These are phyloP conservation scores for Bagarius yarrelli DNA, from an alignment of 2,113 vertebrate species.

Conservation along the genomic window DNA sequence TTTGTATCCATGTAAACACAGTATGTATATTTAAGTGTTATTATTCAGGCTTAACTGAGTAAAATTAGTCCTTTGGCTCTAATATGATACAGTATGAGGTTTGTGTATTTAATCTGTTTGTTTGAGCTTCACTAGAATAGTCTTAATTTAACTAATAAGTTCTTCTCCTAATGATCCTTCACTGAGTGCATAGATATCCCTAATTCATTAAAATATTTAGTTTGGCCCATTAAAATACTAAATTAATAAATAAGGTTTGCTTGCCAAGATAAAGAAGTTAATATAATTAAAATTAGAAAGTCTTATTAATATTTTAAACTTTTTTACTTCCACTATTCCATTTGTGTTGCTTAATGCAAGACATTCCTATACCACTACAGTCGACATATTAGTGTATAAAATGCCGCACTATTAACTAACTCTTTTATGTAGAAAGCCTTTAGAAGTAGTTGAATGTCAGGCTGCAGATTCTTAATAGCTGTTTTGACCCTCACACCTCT, in stretches of 20 bases:
- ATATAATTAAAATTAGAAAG: neutral
- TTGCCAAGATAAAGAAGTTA: neutral
- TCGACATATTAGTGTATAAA: neutral
- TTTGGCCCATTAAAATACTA: neutral
- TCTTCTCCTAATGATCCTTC: conserved; percentile 9
- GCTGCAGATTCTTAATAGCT: conserved; percentile 37
- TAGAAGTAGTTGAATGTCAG: conserved; percentile 6
- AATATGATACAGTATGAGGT: neutral
- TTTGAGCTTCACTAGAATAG: neutral
- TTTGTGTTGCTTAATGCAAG: neutral
- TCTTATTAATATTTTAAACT: neutral
- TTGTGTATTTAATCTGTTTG: conserved; percentile 11
- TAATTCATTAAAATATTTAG: conserved; percentile 1
- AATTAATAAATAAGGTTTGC: neutral
- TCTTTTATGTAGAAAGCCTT: neutral
- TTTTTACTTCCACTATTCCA: neutral
- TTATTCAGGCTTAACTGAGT: neutral
- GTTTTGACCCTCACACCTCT: conserved; percentile 51
- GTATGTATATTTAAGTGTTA: neutral
- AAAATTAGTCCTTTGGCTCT: neutral
- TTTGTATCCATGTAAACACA: too few relatives aligned
- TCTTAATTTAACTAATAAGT: neutral
- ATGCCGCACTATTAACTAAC: conserved; percentile 21
- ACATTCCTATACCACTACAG: neutral
- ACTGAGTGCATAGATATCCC: conserved; percentile 5